Evolutionary conservation across 2,888 invertebrate genomes (phyloP), one percentile per base, ranked within the genome.

Genomic region (Bombylius major): DNA sequence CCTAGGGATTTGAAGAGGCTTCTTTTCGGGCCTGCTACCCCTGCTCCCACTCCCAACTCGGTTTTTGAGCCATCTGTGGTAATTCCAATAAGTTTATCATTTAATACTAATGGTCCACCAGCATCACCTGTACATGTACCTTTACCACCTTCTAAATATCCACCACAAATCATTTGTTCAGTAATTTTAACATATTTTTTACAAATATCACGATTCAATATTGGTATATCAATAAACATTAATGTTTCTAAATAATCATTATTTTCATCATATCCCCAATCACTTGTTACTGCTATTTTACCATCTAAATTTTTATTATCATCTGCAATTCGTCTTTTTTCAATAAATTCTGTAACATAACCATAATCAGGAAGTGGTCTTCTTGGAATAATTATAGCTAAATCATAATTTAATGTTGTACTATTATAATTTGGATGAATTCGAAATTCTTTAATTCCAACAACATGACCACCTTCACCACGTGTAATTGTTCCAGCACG

Each of bases 201-300:
- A 58, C 80, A 80, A 0, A 64, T 62, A 0, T 62, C 57, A 1
- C 72, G 66, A 57, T 64, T 72, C 2, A 78, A 71, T 63, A 76
- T 76, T 0, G 74, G 71, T 0, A 80, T 70, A n/a, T 70, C 45
- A 0, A 75, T 78, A 51, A 66, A 73, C 67, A 79, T 79, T 5
- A 72, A 61, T 12, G 49, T 12, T 42, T 42, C 39, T 4, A 6
- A 1, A 42, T 5, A 42, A 11, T 7, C 1, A 42, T 11, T 11
- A 42, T 11, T 42, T 11, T 42, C 39, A 42, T 42, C 39, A 5
- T 42, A 42, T 42, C 39, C 39, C 39, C 39, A 42, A 42, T 6
- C 39, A 11, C 39, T 42, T 11, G 39, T 11, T 42, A 11, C 11
- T 5, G 39, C 39, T 11, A 1, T 42, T 11, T 42, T 42, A 11